Evolutionary conservation across 2,113 vertebrate genomes (phyloP), one percentile per base, ranked within the genome.

Genomic region (Chaetorhynchus papuensis): DNA sequence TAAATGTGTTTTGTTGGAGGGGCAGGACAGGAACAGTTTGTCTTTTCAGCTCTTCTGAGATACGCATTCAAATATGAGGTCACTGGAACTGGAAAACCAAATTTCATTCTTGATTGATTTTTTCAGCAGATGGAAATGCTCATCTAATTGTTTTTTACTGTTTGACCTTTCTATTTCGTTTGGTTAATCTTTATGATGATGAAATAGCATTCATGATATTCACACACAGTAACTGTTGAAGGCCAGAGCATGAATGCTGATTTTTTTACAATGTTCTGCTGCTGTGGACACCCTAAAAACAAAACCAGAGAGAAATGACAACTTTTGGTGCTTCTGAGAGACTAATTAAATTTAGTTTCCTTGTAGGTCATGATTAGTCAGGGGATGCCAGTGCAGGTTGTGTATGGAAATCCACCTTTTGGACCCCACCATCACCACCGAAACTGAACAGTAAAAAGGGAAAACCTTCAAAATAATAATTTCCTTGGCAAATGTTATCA

Each of bases 41-140:
- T 79, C 57, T 95, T 95, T 94, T 74, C 77, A 70, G 77, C 49
- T 74, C n/a, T 60, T 83, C 66, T 81, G 94, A 95, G 64, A 83
- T 66, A 75, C 30, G 88, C 37, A 96, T 86, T 95, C 60, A 90
- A 95, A 88, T 82, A 64, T 80, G 86, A 93, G 49, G 85, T 91
- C 94, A 96, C 74, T 63, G 93, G 61, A 75, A 95, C 39, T 45
- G 69, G 83, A 97, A 97, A 97, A 95, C 87, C 71, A 95, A 90
- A 95, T 97, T 97, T 97, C 71, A 95, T 94, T 98, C 90, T 94
- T 97, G 74, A 96, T 92, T 95, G 83, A 96, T 83, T 96, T 94
- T 97, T 94, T 95, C 92, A 93, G 90, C 70, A 80, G 84, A 87
- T 86, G 30, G 81, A 94, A 97, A 93, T 78, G 76, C 76, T 96